These are phyloP conservation scores for Myotis findleyi DNA, from an alignment of 2,797 vertebrate genomes.

Conservation along the genomic window DNA sequence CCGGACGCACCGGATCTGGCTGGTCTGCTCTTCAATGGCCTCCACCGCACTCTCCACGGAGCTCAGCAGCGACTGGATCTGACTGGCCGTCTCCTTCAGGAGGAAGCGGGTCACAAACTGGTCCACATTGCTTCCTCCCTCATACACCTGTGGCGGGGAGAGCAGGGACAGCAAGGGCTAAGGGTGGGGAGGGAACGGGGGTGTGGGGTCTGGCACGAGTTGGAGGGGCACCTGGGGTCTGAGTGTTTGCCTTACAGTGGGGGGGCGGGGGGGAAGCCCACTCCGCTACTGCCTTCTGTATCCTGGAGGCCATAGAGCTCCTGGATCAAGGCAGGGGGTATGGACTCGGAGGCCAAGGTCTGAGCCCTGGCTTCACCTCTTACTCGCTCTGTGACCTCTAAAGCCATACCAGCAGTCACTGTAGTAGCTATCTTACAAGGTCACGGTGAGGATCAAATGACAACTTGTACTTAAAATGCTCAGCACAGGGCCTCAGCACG, in stretches of 20 bases:
- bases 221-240: rapidly evolving
- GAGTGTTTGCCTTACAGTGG: neutral
- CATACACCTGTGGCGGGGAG: constrained; percentile 92
- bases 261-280: neutral
- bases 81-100: constrained; percentile 97
- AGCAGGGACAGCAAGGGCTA: neutral
- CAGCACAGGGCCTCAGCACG: neutral
- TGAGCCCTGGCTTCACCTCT: rapidly evolving
- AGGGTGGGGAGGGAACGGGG: rapidly evolving
- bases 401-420: neutral
- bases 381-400: neutral
- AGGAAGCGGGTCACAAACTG: constrained; percentile 98
- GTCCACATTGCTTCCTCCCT: constrained; percentile 95
- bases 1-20: constrained; percentile 87
- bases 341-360: rapidly evolving
- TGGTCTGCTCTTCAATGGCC: constrained; percentile 96
- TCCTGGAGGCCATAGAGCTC: neutral
- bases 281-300: neutral
- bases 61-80: constrained; percentile 97
- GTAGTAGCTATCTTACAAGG: rapidly evolving
- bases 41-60: constrained; percentile 98
- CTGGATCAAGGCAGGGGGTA: neutral
- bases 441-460: rapidly evolving
- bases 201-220: neutral
- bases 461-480: rapidly evolving